These are phyloP conservation scores for Condylura cristata DNA, from an alignment of 2,113 vertebrate species.

Conservation along the genomic window DNA sequence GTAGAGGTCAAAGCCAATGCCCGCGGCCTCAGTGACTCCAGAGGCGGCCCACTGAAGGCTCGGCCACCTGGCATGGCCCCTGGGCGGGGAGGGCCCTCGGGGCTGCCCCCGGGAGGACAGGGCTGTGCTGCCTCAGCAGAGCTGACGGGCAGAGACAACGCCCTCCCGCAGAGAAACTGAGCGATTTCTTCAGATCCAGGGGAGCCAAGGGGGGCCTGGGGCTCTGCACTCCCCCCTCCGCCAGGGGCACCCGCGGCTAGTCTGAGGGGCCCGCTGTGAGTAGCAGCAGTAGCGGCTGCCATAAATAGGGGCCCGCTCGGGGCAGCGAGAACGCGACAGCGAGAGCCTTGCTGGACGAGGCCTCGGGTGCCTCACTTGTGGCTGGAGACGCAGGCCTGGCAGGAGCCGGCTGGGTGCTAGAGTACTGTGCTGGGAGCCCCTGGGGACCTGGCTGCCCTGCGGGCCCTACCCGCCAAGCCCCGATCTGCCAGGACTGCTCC, in stretches of 20 bases:
- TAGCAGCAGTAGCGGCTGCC: too few relatives aligned
- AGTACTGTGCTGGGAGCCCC: not conserved
- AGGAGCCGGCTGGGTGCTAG: too few relatives aligned
- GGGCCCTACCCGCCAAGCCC: slow-evolving; percentile 68
- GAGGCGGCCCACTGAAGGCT: not conserved
- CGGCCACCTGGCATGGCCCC: not conserved
- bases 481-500: slow-evolving; percentile 73
- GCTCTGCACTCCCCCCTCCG: too few relatives aligned
- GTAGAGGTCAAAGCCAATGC: not conserved
- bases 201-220: not conserved
- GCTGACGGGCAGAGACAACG: rapidly evolving
- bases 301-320: too few relatives aligned
- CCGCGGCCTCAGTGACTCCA: not conserved
- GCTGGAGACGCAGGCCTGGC: not conserved
- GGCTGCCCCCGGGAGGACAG: rapidly evolving
- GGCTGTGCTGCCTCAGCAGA: too few relatives aligned
- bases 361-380: not conserved
- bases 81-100: not conserved
- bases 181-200: not conserved
- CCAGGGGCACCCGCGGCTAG: not conserved
- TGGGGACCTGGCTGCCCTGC: rapidly evolving
- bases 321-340: not conserved
- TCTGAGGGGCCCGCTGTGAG: too few relatives aligned
- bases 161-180: rapidly evolving
- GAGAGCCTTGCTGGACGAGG: not conserved